A percentile compares a stretch with the other conserved stretches of the same genome.
These are phyloP conservation scores for Vanessa cardui DNA, from an alignment of 2,888 invertebrate species.

Conservation along the genomic window DNA sequence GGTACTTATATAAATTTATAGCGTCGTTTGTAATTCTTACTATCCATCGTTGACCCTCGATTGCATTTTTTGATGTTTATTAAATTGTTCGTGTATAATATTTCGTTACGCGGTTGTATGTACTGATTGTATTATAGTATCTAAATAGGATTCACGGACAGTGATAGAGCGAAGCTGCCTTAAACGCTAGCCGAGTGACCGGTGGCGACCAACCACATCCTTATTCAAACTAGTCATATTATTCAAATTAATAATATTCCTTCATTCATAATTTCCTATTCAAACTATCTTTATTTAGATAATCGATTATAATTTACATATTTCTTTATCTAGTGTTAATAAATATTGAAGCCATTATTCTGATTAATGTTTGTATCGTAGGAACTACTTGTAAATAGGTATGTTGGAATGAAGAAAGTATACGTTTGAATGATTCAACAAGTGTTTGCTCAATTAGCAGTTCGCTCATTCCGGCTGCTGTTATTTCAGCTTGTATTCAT, in stretches of 20 bases:
- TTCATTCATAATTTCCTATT: background rate
- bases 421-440: background rate
- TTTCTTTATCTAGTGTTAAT: background rate
- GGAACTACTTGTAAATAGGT: background rate
- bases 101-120: constrained; percentile 51
- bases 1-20: constrained; percentile 67
- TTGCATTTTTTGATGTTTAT: constrained; percentile 76
- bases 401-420: background rate
- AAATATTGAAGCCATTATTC: background rate
- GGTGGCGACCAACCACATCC: constrained; percentile 11
- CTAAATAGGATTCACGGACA: constrained; percentile 11
- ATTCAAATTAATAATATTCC: background rate
- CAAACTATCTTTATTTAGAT: background rate
- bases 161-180: constrained; percentile 23
- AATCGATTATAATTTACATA: background rate
- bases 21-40: constrained; percentile 74
- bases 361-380: background rate
- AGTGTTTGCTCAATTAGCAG: background rate
- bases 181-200: constrained; percentile 29
- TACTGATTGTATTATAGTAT: constrained; percentile 38
- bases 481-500: background rate
- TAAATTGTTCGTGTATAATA: constrained; percentile 62
- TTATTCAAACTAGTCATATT: background rate
- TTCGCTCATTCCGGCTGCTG: background rate
- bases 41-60: constrained; percentile 67